phyloP scores from a whole-genome alignment of 2,797 vertebrate genomes.

The Crax fasciolata region DNA sequence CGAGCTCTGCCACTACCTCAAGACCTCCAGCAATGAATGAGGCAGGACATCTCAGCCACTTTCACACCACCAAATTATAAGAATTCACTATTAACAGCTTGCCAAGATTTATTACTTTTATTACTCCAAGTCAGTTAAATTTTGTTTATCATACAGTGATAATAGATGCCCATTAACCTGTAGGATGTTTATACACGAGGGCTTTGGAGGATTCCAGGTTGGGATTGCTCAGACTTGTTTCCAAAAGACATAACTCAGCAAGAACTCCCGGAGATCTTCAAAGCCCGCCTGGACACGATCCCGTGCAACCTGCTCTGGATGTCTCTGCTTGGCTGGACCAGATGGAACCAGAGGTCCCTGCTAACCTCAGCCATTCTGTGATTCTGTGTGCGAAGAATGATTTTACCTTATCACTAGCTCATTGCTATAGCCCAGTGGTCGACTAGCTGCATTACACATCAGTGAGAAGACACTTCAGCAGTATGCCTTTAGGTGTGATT shows the following conservation, averaged over 20 bases:
- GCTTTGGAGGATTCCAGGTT: background rate
- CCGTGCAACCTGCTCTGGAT: background rate
- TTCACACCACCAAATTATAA: background rate
- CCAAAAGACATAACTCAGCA: background rate
- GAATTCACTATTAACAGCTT: background rate
- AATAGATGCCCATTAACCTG: background rate
- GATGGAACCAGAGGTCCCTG: background rate
- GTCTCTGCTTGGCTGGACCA: background rate
- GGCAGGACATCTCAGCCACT: background rate
- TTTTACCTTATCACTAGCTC: conserved; percentile 9
- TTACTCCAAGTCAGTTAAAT: background rate
- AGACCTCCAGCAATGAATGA: background rate
- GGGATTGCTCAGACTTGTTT: background rate
- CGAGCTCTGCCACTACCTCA: background rate
- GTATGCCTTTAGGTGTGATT: background rate
- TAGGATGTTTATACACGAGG: background rate
- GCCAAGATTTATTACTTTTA: background rate
- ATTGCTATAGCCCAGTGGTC: conserved; percentile 25
- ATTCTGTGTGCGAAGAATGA: background rate
- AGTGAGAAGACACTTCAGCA: background rate
- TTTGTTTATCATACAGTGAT: background rate
- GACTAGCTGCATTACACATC: background rate
- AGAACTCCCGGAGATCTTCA: background rate
- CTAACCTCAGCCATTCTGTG: background rate
- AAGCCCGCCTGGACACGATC: background rate